Base-by-base conservation (phyloP, 2,888 invertebrate genomes). In the Chironomus riparius region DNA sequence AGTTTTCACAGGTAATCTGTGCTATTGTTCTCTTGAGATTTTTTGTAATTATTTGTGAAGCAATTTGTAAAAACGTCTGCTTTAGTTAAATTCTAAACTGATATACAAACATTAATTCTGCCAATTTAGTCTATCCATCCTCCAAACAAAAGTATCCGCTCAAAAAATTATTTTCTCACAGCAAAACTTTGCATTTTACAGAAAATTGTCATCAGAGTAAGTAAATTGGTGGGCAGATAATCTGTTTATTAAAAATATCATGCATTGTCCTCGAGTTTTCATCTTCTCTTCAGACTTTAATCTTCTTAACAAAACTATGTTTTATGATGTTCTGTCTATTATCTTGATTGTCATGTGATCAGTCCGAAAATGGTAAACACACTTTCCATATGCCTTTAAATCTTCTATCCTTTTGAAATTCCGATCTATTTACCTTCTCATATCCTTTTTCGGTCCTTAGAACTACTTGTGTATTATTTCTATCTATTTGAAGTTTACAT, bases 141-240 rank as follows among this genome's bases (percentile, higher is more conserved):
- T 2, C 7, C 38, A 38, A 38, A 38, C 38, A 38, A 38, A 38
- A 10, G 2, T 38, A 38, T 38, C 38, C 38, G 38, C 7, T 38
- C 38, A 38, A 38, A 38, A 38, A 38, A 38, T 38, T 10, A 38
- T 38, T 38, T 38, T 38, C 38, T 38, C 38, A 38, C 38, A 38
- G 38, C 24, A 38, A 38, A 38, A 38, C 38, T 38, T 38, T 38
- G 10, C 38, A 38, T 38, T 38, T 38, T 2, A 7, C 10, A 4
- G 10, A 38, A 10, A 10, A 10, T 38, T 38, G 38, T 38, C 38
- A 38, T 38, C 38, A 38, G 38, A 38, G 38, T 10, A 68, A 56
- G 48, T 48, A 68, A 74, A 65, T 74, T 74, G 74, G 22, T 74
- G 74, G 74, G 74, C 74, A 74, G 74, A 74, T 74, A 74, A 74